Evolutionary conservation across 2,113 vertebrate species (phyloP), one percentile per base, ranked within the genome.

Genomic region (Psephotus haematonotus): DNA sequence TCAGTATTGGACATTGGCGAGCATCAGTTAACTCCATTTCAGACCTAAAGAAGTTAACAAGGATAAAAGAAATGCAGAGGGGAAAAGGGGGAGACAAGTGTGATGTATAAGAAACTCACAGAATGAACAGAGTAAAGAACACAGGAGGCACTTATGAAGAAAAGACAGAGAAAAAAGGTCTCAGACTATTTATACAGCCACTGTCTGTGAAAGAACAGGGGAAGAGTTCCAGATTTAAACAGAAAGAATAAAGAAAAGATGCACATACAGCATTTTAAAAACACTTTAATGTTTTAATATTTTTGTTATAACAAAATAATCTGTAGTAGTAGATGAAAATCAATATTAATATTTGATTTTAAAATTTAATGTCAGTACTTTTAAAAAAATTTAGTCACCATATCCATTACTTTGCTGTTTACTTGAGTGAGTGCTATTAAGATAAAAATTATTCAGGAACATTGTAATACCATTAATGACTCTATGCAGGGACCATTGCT

Each of bases 21-120:
- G 5, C 29, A 55, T n/a, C 0, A 0, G 49, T 59, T 57, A n/a
- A 71, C 6, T 41, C 37, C 17, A 12, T 47, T 50, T 44, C 68
- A 41, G 29, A 68, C 14, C 46, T 53, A 80, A 82, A 79, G 17
- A 41, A 64, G 20, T n/a, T n/a, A 65, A 60, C 9, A 24, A 18
- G 3, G 10, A 47, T 63, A 44, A 74, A 87, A 82, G 46, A 76
- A 49, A 59, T 3, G 2, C 5, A 53, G 39, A 68, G 55, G 14
- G 23, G 75, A 93, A 93, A 71, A 49, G 12, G 17, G 39, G 18
- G 20, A 90, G 20, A 35, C 4, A 57, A 82, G 8, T 43, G 13
- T 18, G 29, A 29, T 47, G 3, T 37, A 68, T 20, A 13, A 82
- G 31, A 88, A 53, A 60, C 24, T 67, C 72, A 1, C 2, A 53